Conservation (phyloP, 2,888 invertebrate genomes). For the Venustoraphidia nigricollis region DNA sequence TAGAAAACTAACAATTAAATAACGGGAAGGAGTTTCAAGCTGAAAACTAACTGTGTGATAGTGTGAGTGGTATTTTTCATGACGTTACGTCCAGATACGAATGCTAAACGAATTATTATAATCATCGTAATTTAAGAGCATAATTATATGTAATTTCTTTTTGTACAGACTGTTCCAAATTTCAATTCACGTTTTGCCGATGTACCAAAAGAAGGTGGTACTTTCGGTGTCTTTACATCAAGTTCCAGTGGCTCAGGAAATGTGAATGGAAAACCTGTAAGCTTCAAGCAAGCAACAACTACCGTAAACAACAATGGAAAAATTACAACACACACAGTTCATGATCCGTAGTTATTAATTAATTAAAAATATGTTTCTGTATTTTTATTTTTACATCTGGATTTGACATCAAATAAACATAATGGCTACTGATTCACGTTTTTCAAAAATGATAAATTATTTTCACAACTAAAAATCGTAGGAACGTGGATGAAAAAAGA, state of each 20-base stretch:
- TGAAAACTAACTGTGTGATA: no score
- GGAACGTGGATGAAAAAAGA: no score
- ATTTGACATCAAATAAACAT: no score
- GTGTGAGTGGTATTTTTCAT: no score
- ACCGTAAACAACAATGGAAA: conserved; percentile 60
- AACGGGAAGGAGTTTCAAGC: no score
- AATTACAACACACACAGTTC: conserved; percentile 42
- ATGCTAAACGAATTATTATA: conserved; percentile 6
- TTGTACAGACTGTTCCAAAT: conserved; percentile 16
- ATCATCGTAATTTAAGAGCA: conserved; percentile 11
- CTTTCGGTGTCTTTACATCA: conserved; percentile 42
- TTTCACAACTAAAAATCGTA: no score
- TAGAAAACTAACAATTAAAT: no score
- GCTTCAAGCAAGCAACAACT: conserved; percentile 42
- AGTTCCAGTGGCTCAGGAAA: conserved; percentile 42
- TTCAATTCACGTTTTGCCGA: conserved; percentile 21
- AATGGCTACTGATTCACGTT: no score
- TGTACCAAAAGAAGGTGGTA: conserved; percentile 20
- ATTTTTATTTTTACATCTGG: no score
- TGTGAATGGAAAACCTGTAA: conserved; percentile 39
- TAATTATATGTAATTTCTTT: neutral
- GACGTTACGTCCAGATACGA: conserved; percentile 5
- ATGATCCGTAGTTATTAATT: conserved; percentile 19
- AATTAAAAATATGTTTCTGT: no score
- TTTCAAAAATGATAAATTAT: no score